phyloP scores from a whole-genome alignment of 2,797 vertebrate species.

The Lithobates pipiens region DNA sequence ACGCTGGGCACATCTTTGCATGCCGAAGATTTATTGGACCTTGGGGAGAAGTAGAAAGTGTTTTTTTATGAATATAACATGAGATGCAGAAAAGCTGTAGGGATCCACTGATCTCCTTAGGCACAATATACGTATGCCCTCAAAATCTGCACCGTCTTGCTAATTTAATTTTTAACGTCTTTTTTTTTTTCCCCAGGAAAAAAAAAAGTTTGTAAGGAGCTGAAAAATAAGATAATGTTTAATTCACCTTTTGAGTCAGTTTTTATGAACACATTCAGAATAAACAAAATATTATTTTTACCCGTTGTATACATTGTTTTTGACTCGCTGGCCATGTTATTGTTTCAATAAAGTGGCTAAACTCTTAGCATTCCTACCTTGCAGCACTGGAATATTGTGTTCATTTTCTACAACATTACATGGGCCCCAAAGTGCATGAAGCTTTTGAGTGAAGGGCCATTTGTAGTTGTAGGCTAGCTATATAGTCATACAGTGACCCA shows the following conservation, averaged over 20 bases:
- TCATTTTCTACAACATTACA: too few species aligned
- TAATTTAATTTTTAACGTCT: conserved; percentile 39
- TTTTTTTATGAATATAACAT: conserved; percentile 73
- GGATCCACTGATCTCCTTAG: conserved; percentile 67
- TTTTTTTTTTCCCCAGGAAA: conserved; percentile 19
- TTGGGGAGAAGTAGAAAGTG: conserved; percentile 64
- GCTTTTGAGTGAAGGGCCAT: too few species aligned
- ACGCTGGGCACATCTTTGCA: conserved; percentile 68
- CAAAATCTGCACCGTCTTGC: conserved; percentile 60
- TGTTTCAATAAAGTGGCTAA: too few species aligned
- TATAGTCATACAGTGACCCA: too few species aligned
- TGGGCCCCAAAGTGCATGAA: too few species aligned
- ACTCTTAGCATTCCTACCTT: too few species aligned
- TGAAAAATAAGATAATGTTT: conserved; percentile 5
- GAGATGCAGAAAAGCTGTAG: conserved; percentile 68
- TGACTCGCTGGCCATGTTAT: background rate
- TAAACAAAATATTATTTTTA: background rate
- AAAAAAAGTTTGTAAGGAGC: background rate
- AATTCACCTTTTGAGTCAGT: background rate
- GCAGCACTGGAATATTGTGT: too few species aligned
- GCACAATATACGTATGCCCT: conserved; percentile 66
- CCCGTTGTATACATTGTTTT: background rate
- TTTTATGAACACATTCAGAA: background rate
- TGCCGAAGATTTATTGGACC: conserved; percentile 68
- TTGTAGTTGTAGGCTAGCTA: too few species aligned